These are phyloP conservation scores for Peromyscus leucopus DNA, from an alignment of 2,113 vertebrate genomes.

Conservation along the genomic window DNA sequence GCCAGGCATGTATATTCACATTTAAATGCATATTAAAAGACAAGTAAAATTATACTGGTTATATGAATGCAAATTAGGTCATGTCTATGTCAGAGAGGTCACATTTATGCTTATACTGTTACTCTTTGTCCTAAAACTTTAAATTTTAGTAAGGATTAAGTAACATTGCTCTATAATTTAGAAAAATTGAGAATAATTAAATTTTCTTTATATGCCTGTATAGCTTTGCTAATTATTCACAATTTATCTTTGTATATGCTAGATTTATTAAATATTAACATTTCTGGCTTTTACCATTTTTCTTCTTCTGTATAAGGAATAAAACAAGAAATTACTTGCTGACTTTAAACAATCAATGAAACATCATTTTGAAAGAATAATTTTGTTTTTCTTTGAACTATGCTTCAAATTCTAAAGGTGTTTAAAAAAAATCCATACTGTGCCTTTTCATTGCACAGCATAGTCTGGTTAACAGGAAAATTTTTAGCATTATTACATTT, in stretches of 20 bases:
- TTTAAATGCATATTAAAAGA: slow-evolving; percentile 77
- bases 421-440: not conserved
- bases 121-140: slow-evolving; percentile 40
- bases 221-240: not conserved
- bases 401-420: not conserved
- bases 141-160: slow-evolving; percentile 66
- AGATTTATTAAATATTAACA: slow-evolving; percentile 20
- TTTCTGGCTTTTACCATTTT: not conserved
- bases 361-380: not conserved
- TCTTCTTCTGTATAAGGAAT: not conserved
- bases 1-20: slow-evolving; percentile 61
- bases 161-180: not conserved
- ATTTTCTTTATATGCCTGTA: slow-evolving; percentile 12
- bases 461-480: not conserved
- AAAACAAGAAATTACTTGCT: not conserved
- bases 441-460: not conserved
- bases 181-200: slow-evolving; percentile 4
- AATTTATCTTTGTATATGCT: not conserved
- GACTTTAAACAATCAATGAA: slow-evolving; percentile 17
- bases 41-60: slow-evolving; percentile 65
- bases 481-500: not conserved
- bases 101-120: slow-evolving; percentile 49
- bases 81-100: slow-evolving; percentile 66
- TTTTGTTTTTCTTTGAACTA: slow-evolving; percentile 31
- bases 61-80: slow-evolving; percentile 66